These are phyloP conservation scores for Drosophila virilis DNA, from an alignment of 1,140 invertebrate species.

Conservation along the genomic window DNA sequence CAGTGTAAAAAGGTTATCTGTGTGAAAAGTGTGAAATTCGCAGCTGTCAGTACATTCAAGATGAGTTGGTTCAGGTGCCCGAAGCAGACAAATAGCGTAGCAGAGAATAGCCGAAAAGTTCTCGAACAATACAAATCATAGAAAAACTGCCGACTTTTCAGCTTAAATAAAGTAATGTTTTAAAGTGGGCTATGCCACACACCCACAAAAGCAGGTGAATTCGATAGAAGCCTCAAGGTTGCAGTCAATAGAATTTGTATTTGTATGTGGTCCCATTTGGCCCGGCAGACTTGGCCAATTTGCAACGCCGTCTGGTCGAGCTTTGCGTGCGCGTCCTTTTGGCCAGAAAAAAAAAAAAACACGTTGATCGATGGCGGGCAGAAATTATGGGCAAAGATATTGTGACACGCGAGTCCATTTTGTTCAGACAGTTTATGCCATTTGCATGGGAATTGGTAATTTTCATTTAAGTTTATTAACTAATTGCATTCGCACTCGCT, in stretches of 20 bases:
- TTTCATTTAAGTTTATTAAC: slow-evolving; percentile 79
- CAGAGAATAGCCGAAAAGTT: slow-evolving; percentile 1
- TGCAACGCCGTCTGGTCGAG: slow-evolving; percentile 38
- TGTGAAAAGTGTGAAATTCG: slow-evolving; percentile 10
- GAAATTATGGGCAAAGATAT: slow-evolving; percentile 69
- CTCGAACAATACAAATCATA: neutral
- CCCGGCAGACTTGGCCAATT: slow-evolving; percentile 38
- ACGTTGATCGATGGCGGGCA: slow-evolving; percentile 70
- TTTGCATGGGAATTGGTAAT: slow-evolving; percentile 71
- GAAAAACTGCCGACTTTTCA: slow-evolving; percentile 5
- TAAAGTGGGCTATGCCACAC: neutral
- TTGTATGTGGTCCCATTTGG: too few species aligned
- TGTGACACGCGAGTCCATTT: slow-evolving; percentile 46
- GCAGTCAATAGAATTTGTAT: slow-evolving; percentile 34
- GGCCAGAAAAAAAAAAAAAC: slow-evolving; percentile 7
- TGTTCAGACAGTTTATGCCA: slow-evolving; percentile 37
- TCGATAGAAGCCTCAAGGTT: slow-evolving; percentile 16
- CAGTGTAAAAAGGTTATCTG: neutral
- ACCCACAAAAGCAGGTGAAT: neutral
- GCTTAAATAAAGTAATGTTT: neutral
- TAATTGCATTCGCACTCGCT: slow-evolving; percentile 74
- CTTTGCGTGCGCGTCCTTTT: slow-evolving; percentile 31
- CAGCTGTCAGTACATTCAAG: slow-evolving; percentile 12
- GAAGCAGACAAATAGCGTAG: slow-evolving; percentile 5
- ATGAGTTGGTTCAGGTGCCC: slow-evolving; percentile 2